These are phyloP conservation scores for Pyrgilauda ruficollis DNA, from an alignment of 2,113 vertebrate species.

Conservation along the genomic window DNA sequence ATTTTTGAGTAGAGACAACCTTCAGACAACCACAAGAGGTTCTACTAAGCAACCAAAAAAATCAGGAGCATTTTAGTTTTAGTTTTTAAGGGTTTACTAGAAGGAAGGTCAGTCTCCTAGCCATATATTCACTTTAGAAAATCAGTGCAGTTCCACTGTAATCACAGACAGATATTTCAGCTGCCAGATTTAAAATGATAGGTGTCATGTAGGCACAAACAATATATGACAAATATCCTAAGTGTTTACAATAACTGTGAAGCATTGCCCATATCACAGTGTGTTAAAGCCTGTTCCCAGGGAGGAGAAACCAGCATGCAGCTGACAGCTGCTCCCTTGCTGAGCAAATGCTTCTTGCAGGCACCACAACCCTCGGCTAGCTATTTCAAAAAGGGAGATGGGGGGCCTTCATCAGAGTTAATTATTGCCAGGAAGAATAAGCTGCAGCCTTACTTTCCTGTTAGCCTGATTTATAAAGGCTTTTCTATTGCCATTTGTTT, in stretches of 20 bases:
- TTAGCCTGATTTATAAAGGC: background rate
- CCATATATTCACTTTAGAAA: background rate
- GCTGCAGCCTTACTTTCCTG: background rate
- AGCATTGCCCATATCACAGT: background rate
- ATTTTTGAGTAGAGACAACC: background rate
- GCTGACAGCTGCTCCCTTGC: slow-evolving; percentile 47
- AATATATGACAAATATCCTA: background rate
- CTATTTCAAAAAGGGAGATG: background rate
- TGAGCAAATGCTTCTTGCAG: slow-evolving; percentile 34
- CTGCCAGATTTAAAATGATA: background rate
- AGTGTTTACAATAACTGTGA: background rate
- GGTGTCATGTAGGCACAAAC: background rate
- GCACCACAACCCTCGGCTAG: background rate
- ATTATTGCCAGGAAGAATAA: slow-evolving; percentile 30
- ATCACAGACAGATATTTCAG: background rate
- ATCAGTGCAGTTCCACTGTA: background rate
- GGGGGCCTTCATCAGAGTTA: slow-evolving; percentile 9
- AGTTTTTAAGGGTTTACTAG: background rate
- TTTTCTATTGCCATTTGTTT: background rate
- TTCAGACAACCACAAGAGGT: background rate
- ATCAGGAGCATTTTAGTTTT: background rate
- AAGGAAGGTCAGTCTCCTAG: background rate
- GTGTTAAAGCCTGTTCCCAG: background rate
- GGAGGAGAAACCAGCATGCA: background rate
- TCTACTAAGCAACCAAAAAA: background rate